Percentiles rank a stretch among this genome's conserved stretches.
These are phyloP conservation scores for Leptoclinus maculatus DNA, from an alignment of 2,797 vertebrate species.

Conservation along the genomic window DNA sequence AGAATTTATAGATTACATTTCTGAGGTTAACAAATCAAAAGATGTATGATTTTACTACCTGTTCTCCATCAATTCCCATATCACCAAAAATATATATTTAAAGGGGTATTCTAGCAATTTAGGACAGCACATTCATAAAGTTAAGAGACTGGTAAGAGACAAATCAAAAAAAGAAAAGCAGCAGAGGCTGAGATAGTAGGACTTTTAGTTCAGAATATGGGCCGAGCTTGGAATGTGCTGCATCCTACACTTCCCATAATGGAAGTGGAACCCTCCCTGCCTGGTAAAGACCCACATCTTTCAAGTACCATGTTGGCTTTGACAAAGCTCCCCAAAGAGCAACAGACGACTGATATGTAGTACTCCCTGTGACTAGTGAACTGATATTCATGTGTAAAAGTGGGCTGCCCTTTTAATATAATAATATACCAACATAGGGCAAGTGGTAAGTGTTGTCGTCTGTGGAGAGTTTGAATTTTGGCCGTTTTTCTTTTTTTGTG, in stretches of 20 bases:
- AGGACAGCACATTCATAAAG: neutral
- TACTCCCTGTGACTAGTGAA: neutral
- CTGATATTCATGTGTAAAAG: neutral
- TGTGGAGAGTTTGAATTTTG: neutral
- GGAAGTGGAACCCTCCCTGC: neutral
- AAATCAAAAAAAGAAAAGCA: neutral
- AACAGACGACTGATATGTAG: no score
- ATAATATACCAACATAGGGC: neutral
- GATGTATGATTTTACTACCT: conserved; percentile 8
- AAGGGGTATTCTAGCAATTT: neutral
- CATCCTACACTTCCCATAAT: neutral
- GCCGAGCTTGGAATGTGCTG: neutral
- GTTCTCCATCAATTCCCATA: conserved; percentile 3
- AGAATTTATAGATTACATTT: conserved; percentile 42
- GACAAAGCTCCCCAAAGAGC: no score
- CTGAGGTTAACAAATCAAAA: conserved; percentile 33
- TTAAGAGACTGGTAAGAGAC: neutral
- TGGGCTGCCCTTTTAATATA: neutral
- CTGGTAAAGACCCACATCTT: neutral
- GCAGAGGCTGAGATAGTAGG: neutral
- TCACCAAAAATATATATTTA: neutral
- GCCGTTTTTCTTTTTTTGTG: neutral
- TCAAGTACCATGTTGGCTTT: neutral
- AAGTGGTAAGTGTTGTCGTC: neutral
- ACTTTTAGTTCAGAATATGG: neutral